Conservation (phyloP, 2,113 vertebrate species). For the Phocoena sinus region DNA sequence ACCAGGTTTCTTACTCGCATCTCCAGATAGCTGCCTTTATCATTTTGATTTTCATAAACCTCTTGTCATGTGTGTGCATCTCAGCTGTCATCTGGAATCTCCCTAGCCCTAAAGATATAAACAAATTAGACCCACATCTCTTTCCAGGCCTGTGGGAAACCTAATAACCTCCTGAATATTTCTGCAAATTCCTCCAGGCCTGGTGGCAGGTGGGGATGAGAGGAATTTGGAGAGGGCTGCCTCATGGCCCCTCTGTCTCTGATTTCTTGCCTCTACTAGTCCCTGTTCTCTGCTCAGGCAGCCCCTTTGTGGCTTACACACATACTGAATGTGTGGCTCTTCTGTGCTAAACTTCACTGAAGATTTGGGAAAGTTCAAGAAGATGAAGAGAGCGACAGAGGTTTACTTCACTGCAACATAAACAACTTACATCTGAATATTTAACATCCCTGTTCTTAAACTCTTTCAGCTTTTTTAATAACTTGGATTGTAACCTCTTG, state of each 20-base stretch:
- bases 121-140: neutral
- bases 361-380: neutral
- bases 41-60: constrained; percentile 1
- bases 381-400: neutral
- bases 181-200: constrained; percentile 18
- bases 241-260: neutral
- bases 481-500: neutral
- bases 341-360: neutral
- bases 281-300: neutral
- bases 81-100: neutral
- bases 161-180: neutral
- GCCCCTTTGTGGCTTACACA: neutral
- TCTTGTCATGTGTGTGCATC: neutral
- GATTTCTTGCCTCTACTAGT: neutral
- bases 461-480: neutral
- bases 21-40: neutral
- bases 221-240: neutral
- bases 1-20: neutral
- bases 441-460: neutral
- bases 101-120: neutral
- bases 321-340: neutral
- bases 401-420: neutral
- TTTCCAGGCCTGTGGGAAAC: constrained; percentile 20
- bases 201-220: neutral
- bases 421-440: neutral